Base-by-base conservation (phyloP, 2,888 invertebrate species). In the Ochropacha duplaris region DNA sequence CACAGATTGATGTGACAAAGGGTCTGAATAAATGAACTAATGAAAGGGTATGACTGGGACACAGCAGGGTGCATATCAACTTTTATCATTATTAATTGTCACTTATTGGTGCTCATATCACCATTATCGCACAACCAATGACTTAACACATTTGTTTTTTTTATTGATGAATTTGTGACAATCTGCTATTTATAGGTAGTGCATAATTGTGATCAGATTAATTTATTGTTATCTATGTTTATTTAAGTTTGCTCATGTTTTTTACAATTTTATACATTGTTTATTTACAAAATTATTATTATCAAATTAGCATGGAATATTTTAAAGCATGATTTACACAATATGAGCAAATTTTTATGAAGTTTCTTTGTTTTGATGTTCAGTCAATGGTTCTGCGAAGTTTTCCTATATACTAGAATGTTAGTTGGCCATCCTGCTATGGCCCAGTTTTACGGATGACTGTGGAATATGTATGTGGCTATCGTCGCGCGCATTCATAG, bases 401-500 rank as follows among this genome's bases (percentile, higher is more conserved):
- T 74, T 76, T 80, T 86, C 81, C 82, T 84, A 84, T 81, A 67
- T 67, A 69, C 61, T 75, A 78, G 65, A 76, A 62, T 69, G 63
- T 71, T 67, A 61, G 62, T 70, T 61, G 80, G 78, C 67, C 65
- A 71, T 70, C 81, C 85, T 86, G 84, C 61, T 88, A 90, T 87
- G 86, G 66, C 84, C 84, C 79, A 74, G 86, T 84, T 67, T 54
- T 81, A 78, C 72, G 64, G 84, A 92, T 92, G 92, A 92, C 92
- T 92, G 92, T 92, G 92, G 92, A 92, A 92, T 92, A 92, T 91
- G 82, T 82, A 83, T 79, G 80, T 73, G 77, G 76, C 70, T 81
- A 87, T 91, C 85, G 87, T 90, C 87, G 61, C 83, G 83, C 84
- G 71, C 83, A 86, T 90, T 91, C 84, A 78, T 88, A 84, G 88